Conservation (phyloP, 2,888 invertebrate species). For the Masnerella sp. region DNA sequence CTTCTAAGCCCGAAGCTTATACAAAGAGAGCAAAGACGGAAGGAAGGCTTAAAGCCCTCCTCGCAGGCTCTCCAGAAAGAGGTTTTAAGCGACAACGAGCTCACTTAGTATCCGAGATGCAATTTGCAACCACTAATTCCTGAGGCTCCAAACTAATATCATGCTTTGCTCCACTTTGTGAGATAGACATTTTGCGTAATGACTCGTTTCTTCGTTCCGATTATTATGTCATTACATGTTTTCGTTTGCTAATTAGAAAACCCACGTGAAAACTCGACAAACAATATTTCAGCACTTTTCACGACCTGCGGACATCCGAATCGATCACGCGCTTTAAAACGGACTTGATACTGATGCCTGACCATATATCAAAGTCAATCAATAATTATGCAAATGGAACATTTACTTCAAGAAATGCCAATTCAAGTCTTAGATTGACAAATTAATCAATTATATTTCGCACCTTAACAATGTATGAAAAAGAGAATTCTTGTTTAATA, state of each 20-base stretch:
- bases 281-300: background rate
- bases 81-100: conserved; percentile 66
- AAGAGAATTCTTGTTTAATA: too few relatives aligned
- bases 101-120: conserved; percentile 62
- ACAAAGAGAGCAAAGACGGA: conserved; percentile 44
- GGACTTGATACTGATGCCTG: conserved; percentile 16
- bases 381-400: conserved; percentile 39
- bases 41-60: conserved; percentile 56
- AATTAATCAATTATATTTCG: too few relatives aligned
- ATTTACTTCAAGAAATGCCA: conserved; percentile 14
- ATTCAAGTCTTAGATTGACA: too few relatives aligned
- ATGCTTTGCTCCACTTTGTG: conserved; percentile 32
- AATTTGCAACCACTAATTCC: conserved; percentile 65
- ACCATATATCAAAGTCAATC: conserved; percentile 33
- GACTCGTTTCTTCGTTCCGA: conserved; percentile 25
- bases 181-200: conserved; percentile 29
- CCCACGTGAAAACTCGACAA: too few relatives aligned
- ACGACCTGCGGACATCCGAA: conserved; percentile 3
- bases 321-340: conserved; percentile 27
- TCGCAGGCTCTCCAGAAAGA: conserved; percentile 60
- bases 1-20: conserved; percentile 67
- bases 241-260: conserved; percentile 15
- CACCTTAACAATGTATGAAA: too few relatives aligned
- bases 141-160: conserved; percentile 60
- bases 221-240: conserved; percentile 33